Evolutionary conservation across 1,140 invertebrate species (phyloP).

Genomic region (Scaptomyza pallida): DNA sequence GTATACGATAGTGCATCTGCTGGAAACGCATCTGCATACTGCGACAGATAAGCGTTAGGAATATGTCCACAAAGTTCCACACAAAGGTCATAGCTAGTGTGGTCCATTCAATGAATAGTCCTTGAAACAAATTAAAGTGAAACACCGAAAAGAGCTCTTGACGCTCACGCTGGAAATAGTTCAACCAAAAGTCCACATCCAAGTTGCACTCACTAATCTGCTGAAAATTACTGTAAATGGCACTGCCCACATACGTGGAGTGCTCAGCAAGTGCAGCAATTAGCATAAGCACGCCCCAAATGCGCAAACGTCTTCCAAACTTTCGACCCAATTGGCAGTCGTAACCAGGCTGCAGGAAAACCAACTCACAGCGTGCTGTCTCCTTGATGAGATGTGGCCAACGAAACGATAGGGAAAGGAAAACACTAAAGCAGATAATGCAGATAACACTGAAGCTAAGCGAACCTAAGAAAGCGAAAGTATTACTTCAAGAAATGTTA

Average conservation of each 20-base stretch:
- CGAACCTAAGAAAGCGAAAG: slow-evolving; percentile 40
- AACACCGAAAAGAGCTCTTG: slow-evolving; percentile 69
- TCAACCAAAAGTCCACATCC: slow-evolving; percentile 70
- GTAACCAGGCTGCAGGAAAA: slow-evolving; percentile 63
- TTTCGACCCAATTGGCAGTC: slow-evolving; percentile 42
- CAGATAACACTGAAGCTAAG: slow-evolving; percentile 77
- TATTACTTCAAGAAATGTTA: neutral
- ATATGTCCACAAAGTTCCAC: slow-evolving; percentile 88
- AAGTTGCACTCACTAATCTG: slow-evolving; percentile 73
- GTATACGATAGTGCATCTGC: slow-evolving; percentile 84
- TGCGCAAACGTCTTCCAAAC: slow-evolving; percentile 53
- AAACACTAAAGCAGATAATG: slow-evolving; percentile 61
- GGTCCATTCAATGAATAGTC: slow-evolving; percentile 75
- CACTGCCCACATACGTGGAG: slow-evolving; percentile 66
- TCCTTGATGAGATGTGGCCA: slow-evolving; percentile 65
- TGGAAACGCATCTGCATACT: slow-evolving; percentile 86
- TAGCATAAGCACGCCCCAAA: slow-evolving; percentile 55
- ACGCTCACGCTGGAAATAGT: slow-evolving; percentile 71
- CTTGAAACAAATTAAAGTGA: slow-evolving; percentile 53
- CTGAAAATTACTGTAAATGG: slow-evolving; percentile 69
- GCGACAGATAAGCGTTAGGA: slow-evolving; percentile 86
- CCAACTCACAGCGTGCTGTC: slow-evolving; percentile 57
- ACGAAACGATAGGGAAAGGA: slow-evolving; percentile 57
- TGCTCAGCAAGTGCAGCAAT: slow-evolving; percentile 65
- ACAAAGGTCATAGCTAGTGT: slow-evolving; percentile 86